phyloP scores from a whole-genome alignment of 2,888 invertebrate species.

The Pseudococcus viburni region DNA sequence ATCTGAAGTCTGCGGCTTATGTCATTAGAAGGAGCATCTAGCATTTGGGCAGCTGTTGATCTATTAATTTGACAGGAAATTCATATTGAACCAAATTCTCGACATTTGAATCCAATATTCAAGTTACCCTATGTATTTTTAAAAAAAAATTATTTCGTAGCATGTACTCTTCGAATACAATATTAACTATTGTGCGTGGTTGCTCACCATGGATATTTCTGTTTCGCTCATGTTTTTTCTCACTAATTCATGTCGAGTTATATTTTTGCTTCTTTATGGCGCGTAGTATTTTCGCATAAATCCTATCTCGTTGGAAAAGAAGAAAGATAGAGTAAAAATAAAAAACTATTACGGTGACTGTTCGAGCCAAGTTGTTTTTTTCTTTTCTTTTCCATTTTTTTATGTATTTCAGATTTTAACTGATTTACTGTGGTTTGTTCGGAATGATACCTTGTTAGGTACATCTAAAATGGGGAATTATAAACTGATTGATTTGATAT shows the following conservation, averaged over 20 bases:
- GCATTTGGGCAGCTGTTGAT: neutral
- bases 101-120: neutral
- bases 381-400: neutral
- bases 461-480: neutral
- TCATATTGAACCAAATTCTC: neutral
- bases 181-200: constrained; percentile 20
- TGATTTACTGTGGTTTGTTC: neutral
- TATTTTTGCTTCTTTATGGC: constrained; percentile 62
- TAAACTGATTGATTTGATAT: neutral
- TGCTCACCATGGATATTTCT: constrained; percentile 20
- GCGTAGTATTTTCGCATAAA: constrained; percentile 63
- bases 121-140: neutral
- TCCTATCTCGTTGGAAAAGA: constrained; percentile 56
- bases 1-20: too few species aligned
- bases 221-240: constrained; percentile 27
- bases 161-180: neutral
- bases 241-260: constrained; percentile 57
- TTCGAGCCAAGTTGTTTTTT: constrained; percentile 57
- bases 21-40: too few species aligned
- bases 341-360: constrained; percentile 41
- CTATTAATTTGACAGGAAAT: neutral
- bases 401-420: neutral
- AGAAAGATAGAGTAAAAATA: constrained; percentile 11
- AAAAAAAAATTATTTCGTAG: constrained; percentile 1
- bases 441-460: neutral